Percentiles rank a stretch among this genome's conserved stretches.
Evolutionary conservation across 2,888 invertebrate species (phyloP).

Genomic region (Agonopterix arenella): DNA sequence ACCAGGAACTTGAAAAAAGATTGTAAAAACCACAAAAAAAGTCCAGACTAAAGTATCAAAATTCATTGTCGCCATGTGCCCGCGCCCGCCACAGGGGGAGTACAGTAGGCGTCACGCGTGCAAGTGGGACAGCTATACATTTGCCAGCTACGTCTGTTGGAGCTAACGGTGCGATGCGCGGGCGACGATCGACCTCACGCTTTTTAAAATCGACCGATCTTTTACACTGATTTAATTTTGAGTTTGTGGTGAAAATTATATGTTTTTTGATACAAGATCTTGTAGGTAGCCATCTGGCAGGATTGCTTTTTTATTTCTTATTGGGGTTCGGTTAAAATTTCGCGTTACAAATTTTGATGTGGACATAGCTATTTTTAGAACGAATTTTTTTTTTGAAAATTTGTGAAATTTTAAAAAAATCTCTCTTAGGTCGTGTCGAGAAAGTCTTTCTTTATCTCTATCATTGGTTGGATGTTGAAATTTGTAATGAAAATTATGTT

Average conservation of each 20-base stretch:
- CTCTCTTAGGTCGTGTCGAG: constrained; percentile 3
- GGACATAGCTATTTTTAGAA: constrained; percentile 28
- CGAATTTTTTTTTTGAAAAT: constrained; percentile 28
- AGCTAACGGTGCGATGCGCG: constrained; percentile 48
- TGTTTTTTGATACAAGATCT: constrained; percentile 17
- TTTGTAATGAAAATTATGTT: no score
- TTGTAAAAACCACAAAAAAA: constrained; percentile 3
- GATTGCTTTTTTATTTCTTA: background rate
- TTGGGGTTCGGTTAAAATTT: no score
- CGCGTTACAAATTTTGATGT: background rate
- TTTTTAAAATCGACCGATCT: constrained; percentile 43
- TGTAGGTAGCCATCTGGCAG: background rate
- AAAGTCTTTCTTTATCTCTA: background rate
- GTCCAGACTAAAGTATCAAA: constrained; percentile 50
- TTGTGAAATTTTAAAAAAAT: constrained; percentile 23
- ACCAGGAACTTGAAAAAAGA: no score
- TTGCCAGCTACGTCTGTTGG: constrained; percentile 20
- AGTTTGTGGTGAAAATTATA: constrained; percentile 46
- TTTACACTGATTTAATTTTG: constrained; percentile 42
- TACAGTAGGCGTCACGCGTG: constrained; percentile 53
- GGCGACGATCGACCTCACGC: constrained; percentile 40
- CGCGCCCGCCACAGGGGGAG: constrained; percentile 46
- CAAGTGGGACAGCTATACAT: constrained; percentile 36
- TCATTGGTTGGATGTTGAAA: no score
- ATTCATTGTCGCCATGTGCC: constrained; percentile 28